Conservation (phyloP, 2,888 invertebrate genomes). For the Nemotelus nigrinus region DNA sequence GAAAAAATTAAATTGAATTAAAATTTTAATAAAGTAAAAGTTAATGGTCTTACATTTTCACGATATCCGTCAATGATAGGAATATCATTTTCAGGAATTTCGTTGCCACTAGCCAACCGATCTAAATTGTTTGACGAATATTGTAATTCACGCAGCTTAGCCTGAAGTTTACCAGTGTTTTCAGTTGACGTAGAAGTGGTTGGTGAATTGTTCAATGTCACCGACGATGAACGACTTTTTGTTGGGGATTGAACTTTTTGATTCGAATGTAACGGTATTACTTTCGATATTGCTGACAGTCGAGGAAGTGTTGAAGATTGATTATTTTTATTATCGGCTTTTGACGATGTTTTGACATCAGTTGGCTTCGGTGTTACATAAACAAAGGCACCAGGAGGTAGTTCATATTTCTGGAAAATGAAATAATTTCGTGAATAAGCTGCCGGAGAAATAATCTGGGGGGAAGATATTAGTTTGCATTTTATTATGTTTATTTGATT, state of each 20-base stretch:
- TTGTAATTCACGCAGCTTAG: conserved; percentile 57
- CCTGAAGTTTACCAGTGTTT: conserved; percentile 3
- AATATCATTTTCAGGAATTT: conserved; percentile 54
- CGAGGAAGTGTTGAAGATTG: conserved; percentile 43
- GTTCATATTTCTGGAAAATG: conserved; percentile 57
- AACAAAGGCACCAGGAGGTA: conserved; percentile 61
- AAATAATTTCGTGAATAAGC: not conserved
- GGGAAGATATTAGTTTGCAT: too few relatives aligned
- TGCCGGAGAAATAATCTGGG: too few relatives aligned
- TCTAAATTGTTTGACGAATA: conserved; percentile 58
- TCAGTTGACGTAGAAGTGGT: not conserved
- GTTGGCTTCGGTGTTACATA: conserved; percentile 54
- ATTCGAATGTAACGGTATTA: conserved; percentile 29
- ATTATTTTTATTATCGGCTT: conserved; percentile 8
- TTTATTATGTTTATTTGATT: too few relatives aligned
- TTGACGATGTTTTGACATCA: conserved; percentile 34
- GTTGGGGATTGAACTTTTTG: not conserved
- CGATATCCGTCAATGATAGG: conserved; percentile 64
- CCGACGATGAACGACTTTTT: conserved; percentile 45
- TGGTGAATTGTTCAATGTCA: conserved; percentile 10
- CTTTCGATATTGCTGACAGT: conserved; percentile 32
- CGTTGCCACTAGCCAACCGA: conserved; percentile 55
- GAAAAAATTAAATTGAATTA: conserved; percentile 20
- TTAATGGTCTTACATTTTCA: conserved; percentile 59
- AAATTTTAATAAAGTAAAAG: not conserved